Conservation (phyloP, 1,140 invertebrate genomes). For the Xylocopa sonorina region DNA sequence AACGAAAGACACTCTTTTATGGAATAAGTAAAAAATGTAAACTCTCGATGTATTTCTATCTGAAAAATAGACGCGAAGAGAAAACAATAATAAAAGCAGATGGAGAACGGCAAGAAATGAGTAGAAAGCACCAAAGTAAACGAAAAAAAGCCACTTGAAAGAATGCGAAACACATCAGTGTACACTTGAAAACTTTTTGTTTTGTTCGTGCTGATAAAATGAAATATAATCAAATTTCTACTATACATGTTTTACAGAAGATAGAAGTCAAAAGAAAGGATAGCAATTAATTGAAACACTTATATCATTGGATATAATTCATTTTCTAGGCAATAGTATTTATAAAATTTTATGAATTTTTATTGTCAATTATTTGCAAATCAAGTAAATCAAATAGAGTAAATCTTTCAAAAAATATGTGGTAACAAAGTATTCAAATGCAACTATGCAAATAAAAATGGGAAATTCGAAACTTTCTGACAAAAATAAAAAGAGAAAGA, state of each 20-base stretch:
- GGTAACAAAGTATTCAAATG: too few relatives aligned
- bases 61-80: too few relatives aligned
- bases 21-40: too few relatives aligned
- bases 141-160: neutral
- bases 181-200: neutral
- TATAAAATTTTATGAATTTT: neutral
- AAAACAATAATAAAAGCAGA: neutral
- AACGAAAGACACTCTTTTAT: too few relatives aligned
- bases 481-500: neutral
- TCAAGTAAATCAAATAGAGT: too few relatives aligned
- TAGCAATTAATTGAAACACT: too few relatives aligned
- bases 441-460: neutral
- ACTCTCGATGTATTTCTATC: too few relatives aligned
- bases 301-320: too few relatives aligned
- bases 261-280: too few relatives aligned
- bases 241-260: neutral
- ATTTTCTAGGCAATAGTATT: too few relatives aligned
- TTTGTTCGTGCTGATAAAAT: neutral
- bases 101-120: neutral
- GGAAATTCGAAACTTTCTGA: neutral
- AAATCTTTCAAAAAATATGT: too few relatives aligned
- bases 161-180: neutral
- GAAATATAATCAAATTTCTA: neutral
- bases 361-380: too few relatives aligned
- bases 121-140: neutral